Base-by-base conservation (phyloP, 2,797 vertebrate species). In the Staurois parvus region DNA sequence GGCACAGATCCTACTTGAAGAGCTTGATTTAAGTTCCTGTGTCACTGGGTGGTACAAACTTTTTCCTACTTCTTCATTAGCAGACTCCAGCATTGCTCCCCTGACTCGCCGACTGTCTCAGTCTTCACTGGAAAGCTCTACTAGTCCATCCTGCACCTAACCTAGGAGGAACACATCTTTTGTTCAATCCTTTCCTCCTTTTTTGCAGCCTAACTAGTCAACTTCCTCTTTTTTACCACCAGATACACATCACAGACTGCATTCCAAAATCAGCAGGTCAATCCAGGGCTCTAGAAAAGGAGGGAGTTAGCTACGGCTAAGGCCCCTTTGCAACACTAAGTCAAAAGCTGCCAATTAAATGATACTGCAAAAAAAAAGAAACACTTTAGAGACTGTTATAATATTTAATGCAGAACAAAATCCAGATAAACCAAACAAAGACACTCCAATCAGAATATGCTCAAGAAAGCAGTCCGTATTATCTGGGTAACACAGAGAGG, bases 31-130 rank as follows among this genome's bases (percentile, higher is more conserved):
- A 91, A 96, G 96, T 48, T 94, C 95, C 21, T 86, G 86, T 0
- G 95, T 98, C 80, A 89, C 95, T 0, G 98, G 98, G 92, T 99
- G 98, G 98, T 99, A 98, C 94, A 99, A 97, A 97, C 96, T 99
- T 92, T 99, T 99, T 93, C 98, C 98, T 90, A 99, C 98, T 59
- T 99, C 98, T 85, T 99, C 98, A 7, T 92, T 99, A 94, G 98
- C 97, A 10, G 98, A 99, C 89, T 97, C 97, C 90, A 97, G 97
- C 86, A 97, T 99, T 32, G 96, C 96, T 79, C 97, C 97, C 37
- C 96, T 99, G 86, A 96, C 97, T 32, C 96, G 97, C 84, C 97
- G 97, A 84, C 97, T 99, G 88, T 99, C 98, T 83, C 98, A 99
- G 95, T 99, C 98, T 83, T 99, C 98, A 56, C 94, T 99, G 92